phyloP scores from a whole-genome alignment of 2,888 invertebrate species.

The Euclidia mi region DNA sequence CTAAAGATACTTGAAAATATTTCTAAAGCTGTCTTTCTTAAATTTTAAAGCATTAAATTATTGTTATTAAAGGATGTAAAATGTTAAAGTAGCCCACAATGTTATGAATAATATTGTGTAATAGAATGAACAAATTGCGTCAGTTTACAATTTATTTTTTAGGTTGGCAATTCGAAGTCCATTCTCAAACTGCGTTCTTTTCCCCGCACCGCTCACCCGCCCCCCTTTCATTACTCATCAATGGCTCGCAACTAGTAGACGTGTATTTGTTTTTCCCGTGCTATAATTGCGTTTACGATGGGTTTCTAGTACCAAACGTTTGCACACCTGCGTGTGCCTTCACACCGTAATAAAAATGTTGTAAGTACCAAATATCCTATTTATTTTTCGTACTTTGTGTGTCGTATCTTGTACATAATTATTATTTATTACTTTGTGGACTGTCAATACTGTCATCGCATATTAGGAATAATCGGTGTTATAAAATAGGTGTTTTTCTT shows the following conservation, averaged over 20 bases:
- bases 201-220: neutral
- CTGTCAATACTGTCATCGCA: no score
- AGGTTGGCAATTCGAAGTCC: constrained; percentile 26
- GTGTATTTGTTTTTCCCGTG: constrained; percentile 84
- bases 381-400: constrained; percentile 24
- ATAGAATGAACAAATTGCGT: constrained; percentile 6
- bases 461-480: no score
- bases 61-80: no score
- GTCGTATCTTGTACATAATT: no score
- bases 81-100: neutral
- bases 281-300: constrained; percentile 92
- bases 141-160: constrained; percentile 17
- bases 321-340: constrained; percentile 94
- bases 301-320: constrained; percentile 92
- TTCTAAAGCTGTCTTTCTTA: no score
- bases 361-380: constrained; percentile 88
- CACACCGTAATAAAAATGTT: constrained; percentile 91
- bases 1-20: no score
- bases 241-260: constrained; percentile 80
- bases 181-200: neutral
- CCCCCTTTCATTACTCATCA: constrained; percentile 81
- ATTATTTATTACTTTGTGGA: no score
- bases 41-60: no score
- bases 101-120: constrained; percentile 21
- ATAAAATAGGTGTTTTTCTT: no score